Percentiles rank a stretch among this genome's conserved stretches.
Evolutionary conservation across 2,113 vertebrate species (phyloP).

Genomic region (Tragelaphus buxtoni): DNA sequence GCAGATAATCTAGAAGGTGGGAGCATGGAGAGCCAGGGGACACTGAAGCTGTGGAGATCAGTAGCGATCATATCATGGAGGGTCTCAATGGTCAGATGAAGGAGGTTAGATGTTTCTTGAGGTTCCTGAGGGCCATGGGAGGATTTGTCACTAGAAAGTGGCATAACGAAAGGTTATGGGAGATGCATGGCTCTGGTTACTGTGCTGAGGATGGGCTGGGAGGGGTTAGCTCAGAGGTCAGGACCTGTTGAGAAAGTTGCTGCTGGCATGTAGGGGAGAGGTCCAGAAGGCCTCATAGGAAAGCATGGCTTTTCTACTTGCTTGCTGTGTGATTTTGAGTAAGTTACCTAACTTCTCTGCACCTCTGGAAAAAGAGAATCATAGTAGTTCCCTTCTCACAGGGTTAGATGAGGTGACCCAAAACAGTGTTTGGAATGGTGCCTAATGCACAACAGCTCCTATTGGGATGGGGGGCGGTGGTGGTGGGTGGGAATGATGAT

Average conservation of each 20-base stretch:
- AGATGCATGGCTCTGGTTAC: neutral
- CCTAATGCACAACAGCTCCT: too few species aligned
- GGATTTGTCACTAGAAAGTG: neutral
- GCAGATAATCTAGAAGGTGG: too few species aligned
- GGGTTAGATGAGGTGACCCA: neutral
- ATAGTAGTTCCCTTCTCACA: neutral
- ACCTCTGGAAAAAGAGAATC: neutral
- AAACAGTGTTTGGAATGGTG: neutral
- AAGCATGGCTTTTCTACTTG: neutral
- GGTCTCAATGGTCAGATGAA: too few species aligned
- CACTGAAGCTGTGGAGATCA: too few species aligned
- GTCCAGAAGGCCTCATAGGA: neutral
- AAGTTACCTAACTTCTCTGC: neutral
- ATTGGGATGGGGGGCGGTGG: accelerated
- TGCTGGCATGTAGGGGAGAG: neutral
- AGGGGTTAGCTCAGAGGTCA: neutral
- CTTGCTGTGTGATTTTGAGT: neutral
- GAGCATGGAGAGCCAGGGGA: too few species aligned
- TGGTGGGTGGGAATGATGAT: neutral
- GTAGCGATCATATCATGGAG: too few species aligned
- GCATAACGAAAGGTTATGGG: neutral
- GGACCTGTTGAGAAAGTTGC: neutral
- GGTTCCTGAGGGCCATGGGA: neutral
- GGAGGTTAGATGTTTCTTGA: too few species aligned
- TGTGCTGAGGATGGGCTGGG: neutral